Evolutionary conservation across 2,888 invertebrate species (phyloP).

Genomic region (Eupithecia insigniata): DNA sequence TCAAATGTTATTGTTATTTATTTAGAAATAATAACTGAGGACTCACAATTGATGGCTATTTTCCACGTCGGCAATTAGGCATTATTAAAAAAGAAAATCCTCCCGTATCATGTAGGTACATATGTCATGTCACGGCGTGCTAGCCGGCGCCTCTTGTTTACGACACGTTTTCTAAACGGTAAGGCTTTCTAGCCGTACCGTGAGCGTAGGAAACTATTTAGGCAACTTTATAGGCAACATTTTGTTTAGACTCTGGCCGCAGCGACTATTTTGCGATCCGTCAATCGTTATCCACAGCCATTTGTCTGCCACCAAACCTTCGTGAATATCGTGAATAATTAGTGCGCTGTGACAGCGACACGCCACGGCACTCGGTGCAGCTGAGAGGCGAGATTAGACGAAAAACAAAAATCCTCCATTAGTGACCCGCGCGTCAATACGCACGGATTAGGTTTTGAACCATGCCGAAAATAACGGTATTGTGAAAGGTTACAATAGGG

Average conservation of each 20-base stretch:
- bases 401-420: slow-evolving; percentile 77
- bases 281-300: not conserved
- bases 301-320: not conserved
- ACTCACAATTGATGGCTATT: too few species aligned
- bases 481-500: not conserved
- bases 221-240: too few species aligned
- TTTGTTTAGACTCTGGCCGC: not conserved
- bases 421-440: slow-evolving; percentile 77
- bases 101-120: too few species aligned
- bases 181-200: too few species aligned
- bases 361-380: slow-evolving; percentile 70
- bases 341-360: slow-evolving; percentile 77
- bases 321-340: slow-evolving; percentile 68
- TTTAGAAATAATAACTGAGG: too few species aligned
- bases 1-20: too few species aligned
- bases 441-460: slow-evolving; percentile 77
- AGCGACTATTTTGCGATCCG: not conserved
- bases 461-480: slow-evolving; percentile 42
- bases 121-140: too few species aligned
- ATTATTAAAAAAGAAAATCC: too few species aligned
- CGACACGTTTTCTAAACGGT: too few species aligned
- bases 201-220: too few species aligned
- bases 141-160: too few species aligned
- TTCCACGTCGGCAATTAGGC: too few species aligned
- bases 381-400: slow-evolving; percentile 73